Base-by-base conservation (phyloP, 1,140 invertebrate species). In the Adoxophyes honmai region DNA sequence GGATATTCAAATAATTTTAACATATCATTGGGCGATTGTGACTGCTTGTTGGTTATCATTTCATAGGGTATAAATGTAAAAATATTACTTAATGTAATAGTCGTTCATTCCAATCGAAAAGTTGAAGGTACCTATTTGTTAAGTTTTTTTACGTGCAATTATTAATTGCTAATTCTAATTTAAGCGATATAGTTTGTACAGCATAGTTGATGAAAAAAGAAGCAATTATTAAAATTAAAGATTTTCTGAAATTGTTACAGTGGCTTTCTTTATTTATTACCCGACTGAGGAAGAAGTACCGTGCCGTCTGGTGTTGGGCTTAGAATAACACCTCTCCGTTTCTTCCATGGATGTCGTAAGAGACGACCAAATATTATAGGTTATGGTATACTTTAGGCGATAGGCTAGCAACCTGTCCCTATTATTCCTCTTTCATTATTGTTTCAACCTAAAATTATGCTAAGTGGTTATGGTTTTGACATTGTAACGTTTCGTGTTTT, bases 11-110 rank as follows among this genome's bases (percentile, higher is more conserved):
- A 86, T 81, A 85, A 81, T 83, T 84, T 85, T 83, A 89, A 90
- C 87, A 90, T 89, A 89, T 90, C 89, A 89, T 84, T 85, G 87
- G 70, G 86, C 86, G 89, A 89, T 89, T 89, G 87, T 89, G 87
- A 89, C 86, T 85, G 86, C 87, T 89, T 88, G 78, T 88, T 88
- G 76, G 71, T 75, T 83, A 83, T 86, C 76, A 86, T 86, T 86
- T 88, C 55, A 78, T 88, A 88, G 83, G 59, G 73, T 84, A 76
- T 74, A 81, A 80, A 83, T 86, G 86, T 80, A 81, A 79, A 80
- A 75, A 70, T 82, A 79, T 80, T 82, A 81, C 71, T 65, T 82
- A 82, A 75, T 78, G 77, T 84, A 85, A 86, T 83, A 78, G 86
- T 84, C 70, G 84, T 88, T 88, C 86, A 88, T 88, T 88, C 86